phyloP scores from a whole-genome alignment of 2,888 invertebrate genomes.

The Amblyteles armatorius region DNA sequence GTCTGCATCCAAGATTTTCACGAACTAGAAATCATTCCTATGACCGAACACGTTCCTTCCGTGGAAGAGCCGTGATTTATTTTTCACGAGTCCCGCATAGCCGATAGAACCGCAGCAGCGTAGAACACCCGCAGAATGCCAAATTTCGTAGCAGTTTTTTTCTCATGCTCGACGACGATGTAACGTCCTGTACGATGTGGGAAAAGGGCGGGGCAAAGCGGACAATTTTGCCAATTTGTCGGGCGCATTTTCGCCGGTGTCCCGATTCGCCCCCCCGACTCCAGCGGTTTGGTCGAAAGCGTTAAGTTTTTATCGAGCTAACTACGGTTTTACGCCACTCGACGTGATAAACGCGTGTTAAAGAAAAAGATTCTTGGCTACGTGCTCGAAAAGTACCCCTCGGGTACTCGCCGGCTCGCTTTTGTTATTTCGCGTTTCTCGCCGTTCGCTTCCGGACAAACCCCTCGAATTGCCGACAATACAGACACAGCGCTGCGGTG shows the following conservation, averaged over 20 bases:
- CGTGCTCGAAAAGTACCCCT: neutral
- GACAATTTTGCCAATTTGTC: neutral
- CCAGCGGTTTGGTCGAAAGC: neutral
- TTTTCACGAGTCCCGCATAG: neutral
- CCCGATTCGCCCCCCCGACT: neutral
- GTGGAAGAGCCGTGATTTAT: neutral
- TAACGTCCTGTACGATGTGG: neutral
- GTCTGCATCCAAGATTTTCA: neutral
- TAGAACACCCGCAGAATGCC: neutral
- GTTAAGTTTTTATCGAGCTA: neutral
- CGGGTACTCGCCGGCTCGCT: neutral
- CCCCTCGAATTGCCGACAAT: neutral
- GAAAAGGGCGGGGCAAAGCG: neutral
- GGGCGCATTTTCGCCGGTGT: neutral
- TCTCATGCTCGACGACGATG: neutral
- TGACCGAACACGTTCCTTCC: neutral
- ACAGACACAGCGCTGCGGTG: neutral
- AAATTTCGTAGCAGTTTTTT: neutral
- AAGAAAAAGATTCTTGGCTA: neutral
- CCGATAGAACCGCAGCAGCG: slow-evolving; percentile 1
- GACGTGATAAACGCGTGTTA: neutral
- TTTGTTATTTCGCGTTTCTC: neutral
- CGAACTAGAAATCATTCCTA: neutral
- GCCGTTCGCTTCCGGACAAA: neutral
- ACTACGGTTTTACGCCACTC: neutral